A percentile compares a stretch with the other conserved stretches of the same genome.
Evolutionary conservation across 1,140 invertebrate genomes (phyloP).

Genomic region (Battus philenor): DNA sequence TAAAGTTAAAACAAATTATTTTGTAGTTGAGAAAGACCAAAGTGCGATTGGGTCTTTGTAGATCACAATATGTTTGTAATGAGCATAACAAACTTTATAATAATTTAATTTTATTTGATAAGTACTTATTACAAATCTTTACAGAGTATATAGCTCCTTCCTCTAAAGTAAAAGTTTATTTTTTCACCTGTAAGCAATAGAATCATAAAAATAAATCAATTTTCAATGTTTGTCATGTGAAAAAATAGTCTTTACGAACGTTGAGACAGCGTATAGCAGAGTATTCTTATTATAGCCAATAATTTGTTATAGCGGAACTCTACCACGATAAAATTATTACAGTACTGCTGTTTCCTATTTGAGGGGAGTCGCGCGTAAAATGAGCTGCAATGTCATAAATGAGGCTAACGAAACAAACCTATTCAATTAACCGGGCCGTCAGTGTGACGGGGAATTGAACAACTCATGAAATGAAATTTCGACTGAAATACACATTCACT

Average conservation of each 20-base stretch:
- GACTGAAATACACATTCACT: too few species aligned
- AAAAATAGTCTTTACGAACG: too few species aligned
- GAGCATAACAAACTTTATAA: conserved; percentile 3
- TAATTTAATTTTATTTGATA: conserved; percentile 9
- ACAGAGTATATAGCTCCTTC: conserved; percentile 6
- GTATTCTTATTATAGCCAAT: too few species aligned
- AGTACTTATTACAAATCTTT: conserved; percentile 6
- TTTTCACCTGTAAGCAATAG: too few species aligned
- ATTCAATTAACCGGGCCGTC: conserved; percentile 51
- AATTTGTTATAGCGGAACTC: too few species aligned
- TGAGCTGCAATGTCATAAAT: conserved; percentile 34
- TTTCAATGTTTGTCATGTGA: too few species aligned
- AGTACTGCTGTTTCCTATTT: too few species aligned
- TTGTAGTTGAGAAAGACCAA: conserved; percentile 9
- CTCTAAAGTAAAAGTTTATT: too few species aligned
- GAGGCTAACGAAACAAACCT: conserved; percentile 46
- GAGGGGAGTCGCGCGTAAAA: not conserved
- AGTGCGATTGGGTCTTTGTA: conserved; percentile 8
- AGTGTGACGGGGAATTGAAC: conserved; percentile 37
- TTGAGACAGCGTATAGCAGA: too few species aligned
- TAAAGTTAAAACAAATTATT: conserved; percentile 27
- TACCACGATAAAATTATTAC: too few species aligned
- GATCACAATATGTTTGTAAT: conserved; percentile 2
- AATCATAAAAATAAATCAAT: too few species aligned
- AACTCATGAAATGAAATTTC: conserved; percentile 55